A percentile compares a stretch with the other conserved stretches of the same genome.
phyloP scores from a whole-genome alignment of 1,140 invertebrate species.

The Dreissena rostriformis region DNA sequence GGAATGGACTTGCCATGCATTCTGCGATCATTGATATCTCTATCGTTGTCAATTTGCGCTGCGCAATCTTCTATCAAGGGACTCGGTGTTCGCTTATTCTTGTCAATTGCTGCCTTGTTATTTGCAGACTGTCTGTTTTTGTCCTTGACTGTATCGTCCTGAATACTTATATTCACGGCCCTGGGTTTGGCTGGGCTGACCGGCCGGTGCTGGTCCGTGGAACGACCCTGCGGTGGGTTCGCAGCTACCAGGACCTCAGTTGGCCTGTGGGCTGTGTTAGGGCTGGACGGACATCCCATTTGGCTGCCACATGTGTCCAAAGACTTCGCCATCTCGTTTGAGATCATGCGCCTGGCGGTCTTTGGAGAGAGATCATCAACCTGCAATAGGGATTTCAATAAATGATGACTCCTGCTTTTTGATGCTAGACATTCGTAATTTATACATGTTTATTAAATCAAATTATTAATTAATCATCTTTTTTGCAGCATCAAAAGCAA shows the following conservation, averaged over 20 bases:
- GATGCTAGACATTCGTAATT: too few relatives aligned
- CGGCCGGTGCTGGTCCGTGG: not conserved
- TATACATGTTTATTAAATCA: too few relatives aligned
- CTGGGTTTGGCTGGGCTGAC: not conserved
- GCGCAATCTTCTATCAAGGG: not conserved
- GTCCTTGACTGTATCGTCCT: not conserved
- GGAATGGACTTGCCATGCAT: not conserved
- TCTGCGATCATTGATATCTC: not conserved
- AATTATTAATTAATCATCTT: too few relatives aligned
- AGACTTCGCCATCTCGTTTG: constrained; percentile 41
- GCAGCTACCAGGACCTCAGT: not conserved
- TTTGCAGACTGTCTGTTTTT: not conserved
- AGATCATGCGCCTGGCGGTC: constrained; percentile 39
- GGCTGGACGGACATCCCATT: not conserved
- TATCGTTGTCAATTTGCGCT: not conserved
- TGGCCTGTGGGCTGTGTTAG: not conserved
- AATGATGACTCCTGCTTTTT: not conserved
- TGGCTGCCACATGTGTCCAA: constrained; percentile 42
- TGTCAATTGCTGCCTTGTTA: not conserved
- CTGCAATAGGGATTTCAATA: constrained; percentile 22
- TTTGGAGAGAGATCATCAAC: constrained; percentile 57
- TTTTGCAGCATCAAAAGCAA: too few relatives aligned
- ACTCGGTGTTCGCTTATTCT: not conserved
- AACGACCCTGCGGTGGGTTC: not conserved
- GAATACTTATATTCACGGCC: not conserved